Evolutionary conservation across 92 coral and sea anemone species (phyloP), one percentile per base, ranked within the genome.

Genomic region (Actinostola sp.): DNA sequence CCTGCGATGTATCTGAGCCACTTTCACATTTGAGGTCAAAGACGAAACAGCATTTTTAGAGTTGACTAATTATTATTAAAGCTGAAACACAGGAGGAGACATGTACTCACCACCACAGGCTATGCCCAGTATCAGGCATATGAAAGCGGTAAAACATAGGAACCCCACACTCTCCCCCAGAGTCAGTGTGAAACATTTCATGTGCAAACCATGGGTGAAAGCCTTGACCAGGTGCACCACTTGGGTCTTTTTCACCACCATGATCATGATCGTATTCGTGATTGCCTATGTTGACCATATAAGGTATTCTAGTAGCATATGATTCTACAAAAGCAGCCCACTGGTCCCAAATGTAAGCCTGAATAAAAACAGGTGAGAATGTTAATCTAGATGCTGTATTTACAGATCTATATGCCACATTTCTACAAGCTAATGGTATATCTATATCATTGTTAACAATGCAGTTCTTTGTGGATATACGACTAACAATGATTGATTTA

Each of bases 121-220:
- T 71, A 77, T 90, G 89, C 39, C 98, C 98, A 75, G 82, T 88
- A 41, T 93, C 98, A 25, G 97, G 98, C 98, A 93, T 91, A 66
- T 93, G 97, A 56, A 93, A 93, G 58, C 97, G 92, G 78, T 93
- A 85, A 64, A 57, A 91, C 97, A 93, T 91, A 1, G 98, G 98
- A 9, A 94, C 98, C 15, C 98, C 98, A 88, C 98, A 94, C 71
- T 94, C 98, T 25, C 98, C 98, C 17, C 91, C 84, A 9, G 98
- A 94, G 79, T 94, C 98, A 21, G 72, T 52, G 8, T 84, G 92
- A 61, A 60, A 91, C 57, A 65, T 51, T 9, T 84, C 94, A 50
- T 89, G 86, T 23, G 97, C 89, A 88, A 90, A 94, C 98, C 98
- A 94, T 0, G 98, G 98, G 72, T 94, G 98, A 59, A 79, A 94